These are phyloP conservation scores for Octodon degus DNA, from an alignment of 2,113 vertebrate genomes.

Conservation along the genomic window DNA sequence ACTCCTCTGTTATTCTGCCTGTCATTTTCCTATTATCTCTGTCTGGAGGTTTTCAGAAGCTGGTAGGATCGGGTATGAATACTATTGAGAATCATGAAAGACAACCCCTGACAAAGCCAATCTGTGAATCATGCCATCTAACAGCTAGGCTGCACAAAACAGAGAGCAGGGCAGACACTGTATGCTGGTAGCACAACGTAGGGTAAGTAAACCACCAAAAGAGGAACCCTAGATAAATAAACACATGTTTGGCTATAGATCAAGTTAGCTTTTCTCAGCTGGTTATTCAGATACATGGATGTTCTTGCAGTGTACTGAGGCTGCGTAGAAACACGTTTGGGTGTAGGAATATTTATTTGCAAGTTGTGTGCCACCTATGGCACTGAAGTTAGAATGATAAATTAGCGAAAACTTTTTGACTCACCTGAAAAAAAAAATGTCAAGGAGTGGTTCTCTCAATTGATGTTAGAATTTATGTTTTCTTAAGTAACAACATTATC, in stretches of 20 bases:
- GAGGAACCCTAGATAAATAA: neutral
- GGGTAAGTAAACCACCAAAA: neutral
- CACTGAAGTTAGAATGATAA: neutral
- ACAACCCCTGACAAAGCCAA: neutral
- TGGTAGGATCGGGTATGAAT: neutral
- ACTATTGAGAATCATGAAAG: neutral
- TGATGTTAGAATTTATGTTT: neutral
- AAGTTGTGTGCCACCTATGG: neutral
- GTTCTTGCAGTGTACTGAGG: neutral
- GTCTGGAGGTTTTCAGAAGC: neutral
- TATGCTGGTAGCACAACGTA: neutral
- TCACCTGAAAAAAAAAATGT: neutral
- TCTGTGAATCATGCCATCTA: neutral
- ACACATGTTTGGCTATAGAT: neutral
- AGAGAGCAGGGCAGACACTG: neutral
- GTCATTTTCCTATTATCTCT: neutral
- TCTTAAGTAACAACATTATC: conserved; percentile 1
- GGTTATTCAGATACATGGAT: neutral
- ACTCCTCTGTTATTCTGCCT: neutral
- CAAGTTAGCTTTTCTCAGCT: neutral
- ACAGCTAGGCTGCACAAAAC: neutral
- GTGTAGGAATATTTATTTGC: neutral
- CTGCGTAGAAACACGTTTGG: neutral
- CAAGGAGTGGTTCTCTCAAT: neutral
- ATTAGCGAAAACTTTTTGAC: neutral